A percentile compares a stretch with the other conserved stretches of the same genome.
Conservation (phyloP, 2,888 invertebrate genomes). For the Papilio gigon region DNA sequence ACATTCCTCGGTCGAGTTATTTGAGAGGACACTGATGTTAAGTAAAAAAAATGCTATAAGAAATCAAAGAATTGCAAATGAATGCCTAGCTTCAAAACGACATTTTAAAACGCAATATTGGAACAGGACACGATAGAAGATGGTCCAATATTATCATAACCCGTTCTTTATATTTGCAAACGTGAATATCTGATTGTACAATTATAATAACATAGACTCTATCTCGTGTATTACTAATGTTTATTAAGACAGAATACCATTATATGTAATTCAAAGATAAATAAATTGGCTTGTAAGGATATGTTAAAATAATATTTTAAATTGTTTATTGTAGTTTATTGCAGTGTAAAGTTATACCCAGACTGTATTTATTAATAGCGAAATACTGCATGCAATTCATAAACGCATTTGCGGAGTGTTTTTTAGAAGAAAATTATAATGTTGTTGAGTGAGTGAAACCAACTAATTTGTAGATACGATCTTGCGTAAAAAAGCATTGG, state of each 20-base stretch:
- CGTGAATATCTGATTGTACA: constrained; percentile 28
- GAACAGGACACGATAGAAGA: constrained; percentile 34
- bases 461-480: not conserved
- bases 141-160: constrained; percentile 33
- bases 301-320: not conserved
- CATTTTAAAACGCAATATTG: constrained; percentile 28
- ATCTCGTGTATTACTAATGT: constrained; percentile 4
- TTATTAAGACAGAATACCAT: not conserved
- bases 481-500: not conserved
- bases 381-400: too few relatives aligned
- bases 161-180: constrained; percentile 28
- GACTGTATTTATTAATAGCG: too few relatives aligned
- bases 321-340: not conserved
- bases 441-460: not conserved
- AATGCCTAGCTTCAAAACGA: constrained; percentile 6
- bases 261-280: not conserved
- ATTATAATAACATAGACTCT: constrained; percentile 22
- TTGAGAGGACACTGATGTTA: constrained; percentile 10
- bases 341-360: too few relatives aligned
- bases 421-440: not conserved
- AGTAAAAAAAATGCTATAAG: constrained; percentile 15
- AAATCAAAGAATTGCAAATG: constrained; percentile 12
- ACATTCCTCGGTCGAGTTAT: constrained; percentile 19
- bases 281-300: not conserved
- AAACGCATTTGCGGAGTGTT: not conserved